Percentiles rank a stretch among this genome's conserved stretches.
These are phyloP conservation scores for Ormyrus thymus DNA, from an alignment of 2,888 invertebrate species.

Conservation along the genomic window DNA sequence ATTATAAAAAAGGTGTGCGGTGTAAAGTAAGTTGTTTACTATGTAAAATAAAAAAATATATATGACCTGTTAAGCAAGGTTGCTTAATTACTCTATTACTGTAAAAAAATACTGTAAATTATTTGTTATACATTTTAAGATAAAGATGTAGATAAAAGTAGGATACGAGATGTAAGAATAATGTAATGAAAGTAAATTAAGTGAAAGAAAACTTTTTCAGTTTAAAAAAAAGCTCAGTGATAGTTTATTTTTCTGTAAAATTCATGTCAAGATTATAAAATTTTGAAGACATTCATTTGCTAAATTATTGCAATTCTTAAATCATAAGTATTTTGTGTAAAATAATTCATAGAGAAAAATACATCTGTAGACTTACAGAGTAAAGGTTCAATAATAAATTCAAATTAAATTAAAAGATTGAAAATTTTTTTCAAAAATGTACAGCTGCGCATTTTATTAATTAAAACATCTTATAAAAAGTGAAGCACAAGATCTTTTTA, in stretches of 20 bases:
- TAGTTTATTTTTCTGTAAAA: constrained; percentile 62
- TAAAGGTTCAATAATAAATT: no score
- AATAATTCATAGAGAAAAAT: no score
- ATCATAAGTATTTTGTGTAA: constrained; percentile 24
- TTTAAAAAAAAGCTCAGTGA: constrained; percentile 61
- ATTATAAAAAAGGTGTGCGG: constrained; percentile 28
- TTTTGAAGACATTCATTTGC: constrained; percentile 56
- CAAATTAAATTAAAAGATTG: no score
- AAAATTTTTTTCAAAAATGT: no score
- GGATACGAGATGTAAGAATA: constrained; percentile 5
- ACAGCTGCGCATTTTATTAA: background rate
- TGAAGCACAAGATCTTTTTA: background rate
- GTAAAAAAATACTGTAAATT: constrained; percentile 36
- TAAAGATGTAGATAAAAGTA: background rate
- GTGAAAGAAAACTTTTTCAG: constrained; percentile 43
- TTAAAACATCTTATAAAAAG: no score
- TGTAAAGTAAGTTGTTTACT: constrained; percentile 43
- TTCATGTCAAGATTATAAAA: constrained; percentile 57
- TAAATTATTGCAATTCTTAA: constrained; percentile 10
- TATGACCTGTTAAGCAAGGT: constrained; percentile 40
- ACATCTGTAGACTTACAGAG: no score
- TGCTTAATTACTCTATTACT: constrained; percentile 34
- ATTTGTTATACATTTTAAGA: constrained; percentile 39
- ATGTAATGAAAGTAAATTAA: constrained; percentile 8
- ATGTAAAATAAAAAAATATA: constrained; percentile 43